phyloP scores from a whole-genome alignment of 1,140 invertebrate species.

The Neodiprion pinetum region DNA sequence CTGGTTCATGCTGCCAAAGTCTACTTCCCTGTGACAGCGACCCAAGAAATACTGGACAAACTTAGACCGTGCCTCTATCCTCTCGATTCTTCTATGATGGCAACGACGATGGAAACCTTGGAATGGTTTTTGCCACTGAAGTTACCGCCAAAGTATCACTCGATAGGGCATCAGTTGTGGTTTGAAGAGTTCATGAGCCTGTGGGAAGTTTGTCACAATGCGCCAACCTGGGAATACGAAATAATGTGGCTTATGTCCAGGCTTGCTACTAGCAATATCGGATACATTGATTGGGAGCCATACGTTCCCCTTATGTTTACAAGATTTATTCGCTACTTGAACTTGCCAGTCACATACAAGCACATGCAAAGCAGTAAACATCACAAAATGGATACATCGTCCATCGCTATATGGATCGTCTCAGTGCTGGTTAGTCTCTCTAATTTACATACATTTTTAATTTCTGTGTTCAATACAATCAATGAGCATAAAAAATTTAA shows the following conservation, averaged over 20 bases:
- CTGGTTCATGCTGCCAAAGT: slow-evolving; percentile 47
- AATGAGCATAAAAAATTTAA: slow-evolving; percentile 17
- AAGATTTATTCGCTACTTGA: slow-evolving; percentile 77
- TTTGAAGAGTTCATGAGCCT: slow-evolving; percentile 82
- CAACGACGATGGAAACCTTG: slow-evolving; percentile 69
- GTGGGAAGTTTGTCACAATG: slow-evolving; percentile 79
- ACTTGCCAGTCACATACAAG: slow-evolving; percentile 82
- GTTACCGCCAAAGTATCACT: slow-evolving; percentile 69
- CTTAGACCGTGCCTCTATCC: slow-evolving; percentile 80
- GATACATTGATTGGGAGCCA: slow-evolving; percentile 88
- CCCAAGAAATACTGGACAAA: slow-evolving; percentile 88
- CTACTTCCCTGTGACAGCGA: slow-evolving; percentile 67
- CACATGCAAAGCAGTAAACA: slow-evolving; percentile 54
- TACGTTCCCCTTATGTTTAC: slow-evolving; percentile 84
- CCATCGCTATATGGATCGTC: slow-evolving; percentile 76
- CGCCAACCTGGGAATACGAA: slow-evolving; percentile 72
- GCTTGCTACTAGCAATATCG: slow-evolving; percentile 78
- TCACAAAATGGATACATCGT: slow-evolving; percentile 65
- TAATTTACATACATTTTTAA: no score
- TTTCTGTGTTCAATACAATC: no score
- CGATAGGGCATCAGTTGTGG: slow-evolving; percentile 79
- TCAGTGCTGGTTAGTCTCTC: slow-evolving; percentile 64
- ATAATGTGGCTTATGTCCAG: slow-evolving; percentile 78
- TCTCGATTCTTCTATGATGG: slow-evolving; percentile 67
- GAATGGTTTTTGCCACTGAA: slow-evolving; percentile 80